Percentiles rank a stretch among this genome's conserved stretches.
These are phyloP conservation scores for Podargus strigoides DNA, from an alignment of 2,797 vertebrate species.

Conservation along the genomic window DNA sequence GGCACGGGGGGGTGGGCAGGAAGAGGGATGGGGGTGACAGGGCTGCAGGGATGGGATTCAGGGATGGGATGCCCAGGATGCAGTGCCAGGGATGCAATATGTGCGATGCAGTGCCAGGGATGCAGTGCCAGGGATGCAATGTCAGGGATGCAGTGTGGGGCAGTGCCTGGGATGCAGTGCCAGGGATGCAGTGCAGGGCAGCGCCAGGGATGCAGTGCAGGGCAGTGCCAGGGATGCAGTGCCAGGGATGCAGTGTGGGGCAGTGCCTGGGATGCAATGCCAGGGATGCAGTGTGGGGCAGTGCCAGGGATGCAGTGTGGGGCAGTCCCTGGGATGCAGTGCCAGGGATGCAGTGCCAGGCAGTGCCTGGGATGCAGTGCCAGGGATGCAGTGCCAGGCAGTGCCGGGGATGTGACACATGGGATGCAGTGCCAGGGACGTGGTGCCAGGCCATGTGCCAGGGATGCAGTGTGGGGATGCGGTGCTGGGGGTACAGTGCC, in stretches of 20 bases:
- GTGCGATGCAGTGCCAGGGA: background rate
- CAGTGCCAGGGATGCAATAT: background rate
- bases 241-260: too few species aligned
- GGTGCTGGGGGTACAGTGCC: too few species aligned
- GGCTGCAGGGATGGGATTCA: too few species aligned
- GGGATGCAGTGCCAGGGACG: background rate
- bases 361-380: background rate
- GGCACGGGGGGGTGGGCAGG: background rate
- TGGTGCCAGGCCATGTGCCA: background rate
- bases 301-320: too few species aligned
- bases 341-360: background rate
- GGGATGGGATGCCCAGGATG: background rate
- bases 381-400: too few species aligned
- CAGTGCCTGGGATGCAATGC: too few species aligned
- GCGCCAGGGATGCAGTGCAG: too few species aligned
- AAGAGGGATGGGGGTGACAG: background rate
- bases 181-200: too few species aligned
- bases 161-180: too few species aligned
- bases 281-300: too few species aligned
- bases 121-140: fast-evolving
- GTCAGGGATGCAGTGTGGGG: background rate
- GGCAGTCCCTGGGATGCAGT: background rate
- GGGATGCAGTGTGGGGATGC: too few species aligned
- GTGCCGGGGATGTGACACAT: background rate
- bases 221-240: too few species aligned